A percentile compares a stretch with the other conserved stretches of the same genome.
These are phyloP conservation scores for Anarrhichthys ocellatus DNA, from an alignment of 2,113 vertebrate species.

Conservation along the genomic window DNA sequence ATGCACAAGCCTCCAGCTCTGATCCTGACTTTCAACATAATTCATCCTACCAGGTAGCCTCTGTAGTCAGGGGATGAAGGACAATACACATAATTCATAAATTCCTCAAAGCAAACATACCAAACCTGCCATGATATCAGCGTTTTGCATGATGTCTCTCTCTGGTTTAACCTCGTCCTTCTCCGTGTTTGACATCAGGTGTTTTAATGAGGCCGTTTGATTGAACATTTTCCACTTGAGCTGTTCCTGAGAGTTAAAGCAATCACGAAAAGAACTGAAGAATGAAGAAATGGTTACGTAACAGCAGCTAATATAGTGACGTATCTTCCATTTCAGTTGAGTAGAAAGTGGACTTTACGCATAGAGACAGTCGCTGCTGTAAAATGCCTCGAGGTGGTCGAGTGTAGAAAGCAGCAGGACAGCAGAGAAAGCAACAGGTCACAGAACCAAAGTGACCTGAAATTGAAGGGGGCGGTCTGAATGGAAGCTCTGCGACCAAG, in stretches of 20 bases:
- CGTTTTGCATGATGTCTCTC: neutral
- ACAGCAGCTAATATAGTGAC: neutral
- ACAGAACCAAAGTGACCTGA: neutral
- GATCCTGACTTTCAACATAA: constrained; percentile 54
- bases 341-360: neutral
- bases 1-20: neutral
- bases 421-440: neutral
- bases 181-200: neutral
- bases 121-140: neutral
- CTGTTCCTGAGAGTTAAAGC: neutral
- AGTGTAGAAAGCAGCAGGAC: neutral
- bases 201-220: neutral
- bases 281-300: neutral
- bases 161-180: neutral
- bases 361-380: too few relatives aligned
- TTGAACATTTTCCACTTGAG: neutral
- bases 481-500: neutral
- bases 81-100: constrained; percentile 5
- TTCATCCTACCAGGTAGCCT: neutral
- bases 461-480: neutral
- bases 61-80: neutral
- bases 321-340: neutral
- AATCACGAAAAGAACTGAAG: neutral
- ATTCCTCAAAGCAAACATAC: constrained; percentile 1
- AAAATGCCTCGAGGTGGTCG: neutral